Percentiles rank a stretch among this genome's conserved stretches.
These are phyloP conservation scores for Orthonevra nobilis DNA, from an alignment of 2,888 invertebrate genomes.

Conservation along the genomic window DNA sequence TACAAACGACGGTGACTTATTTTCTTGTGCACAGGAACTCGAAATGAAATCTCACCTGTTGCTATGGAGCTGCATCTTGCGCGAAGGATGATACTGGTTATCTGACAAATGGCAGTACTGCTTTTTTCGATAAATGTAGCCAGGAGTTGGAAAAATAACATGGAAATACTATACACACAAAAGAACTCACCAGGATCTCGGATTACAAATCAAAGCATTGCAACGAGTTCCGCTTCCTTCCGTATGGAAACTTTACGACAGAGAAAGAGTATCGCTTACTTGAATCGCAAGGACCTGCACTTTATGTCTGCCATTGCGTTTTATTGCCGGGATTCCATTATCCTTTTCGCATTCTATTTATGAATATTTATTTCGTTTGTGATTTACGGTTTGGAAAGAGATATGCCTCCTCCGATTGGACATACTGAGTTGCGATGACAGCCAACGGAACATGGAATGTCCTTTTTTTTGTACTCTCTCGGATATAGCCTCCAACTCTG, in stretches of 20 bases:
- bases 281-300: conserved; percentile 38
- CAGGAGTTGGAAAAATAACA: no score
- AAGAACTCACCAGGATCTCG: background rate
- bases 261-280: conserved; percentile 23
- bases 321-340: conserved; percentile 51
- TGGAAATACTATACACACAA: no score
- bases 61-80: conserved; percentile 16
- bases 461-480: no score
- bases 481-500: no score
- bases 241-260: conserved; percentile 41
- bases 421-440: background rate
- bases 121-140: no score
- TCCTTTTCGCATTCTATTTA: conserved; percentile 44
- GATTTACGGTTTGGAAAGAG: background rate
- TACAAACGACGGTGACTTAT: conserved; percentile 36
- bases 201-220: conserved; percentile 20
- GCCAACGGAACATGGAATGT: background rate
- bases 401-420: background rate
- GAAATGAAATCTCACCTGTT: conserved; percentile 64
- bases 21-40: conserved; percentile 15
- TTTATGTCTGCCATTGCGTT: conserved; percentile 45
- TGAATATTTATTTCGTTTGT: conserved; percentile 49
- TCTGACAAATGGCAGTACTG: no score
- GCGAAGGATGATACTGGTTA: no score
- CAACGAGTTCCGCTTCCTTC: conserved; percentile 19